These are phyloP conservation scores for Ecliptopera silaceata DNA, from an alignment of 2,888 invertebrate genomes.

Conservation along the genomic window DNA sequence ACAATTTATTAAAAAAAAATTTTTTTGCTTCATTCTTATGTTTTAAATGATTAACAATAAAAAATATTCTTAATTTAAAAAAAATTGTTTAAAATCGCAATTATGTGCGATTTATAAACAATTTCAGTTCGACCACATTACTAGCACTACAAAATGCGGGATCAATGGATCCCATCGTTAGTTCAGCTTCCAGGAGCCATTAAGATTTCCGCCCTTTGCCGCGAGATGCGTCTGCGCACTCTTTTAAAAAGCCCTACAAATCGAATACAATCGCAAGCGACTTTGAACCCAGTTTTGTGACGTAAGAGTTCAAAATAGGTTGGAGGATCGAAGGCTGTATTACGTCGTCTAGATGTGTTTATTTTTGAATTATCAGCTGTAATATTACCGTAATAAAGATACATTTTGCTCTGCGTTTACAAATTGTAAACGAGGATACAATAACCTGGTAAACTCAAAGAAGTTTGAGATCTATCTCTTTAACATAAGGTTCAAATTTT, in stretches of 20 bases:
- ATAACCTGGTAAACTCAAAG: conserved; percentile 7
- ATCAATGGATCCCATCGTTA: conserved; percentile 79
- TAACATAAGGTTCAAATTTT: conserved; percentile 35
- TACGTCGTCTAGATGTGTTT: conserved; percentile 15
- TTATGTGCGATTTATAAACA: conserved; percentile 23
- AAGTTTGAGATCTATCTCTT: background rate
- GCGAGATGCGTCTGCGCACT: conserved; percentile 45
- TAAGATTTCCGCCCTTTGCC: conserved; percentile 79
- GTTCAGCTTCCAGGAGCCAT: conserved; percentile 79
- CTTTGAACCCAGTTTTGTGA: conserved; percentile 35
- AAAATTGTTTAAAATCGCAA: conserved; percentile 4
- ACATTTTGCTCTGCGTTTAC: conserved; percentile 27
- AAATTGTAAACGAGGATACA: conserved; percentile 24
- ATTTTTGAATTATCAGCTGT: conserved; percentile 33
- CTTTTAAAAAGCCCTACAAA: conserved; percentile 45
- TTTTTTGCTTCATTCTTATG: no score
- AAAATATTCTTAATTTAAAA: no score
- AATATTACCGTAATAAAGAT: conserved; percentile 32
- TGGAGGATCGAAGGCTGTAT: conserved; percentile 1
- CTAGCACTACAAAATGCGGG: conserved; percentile 43
- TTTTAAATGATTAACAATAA: no score
- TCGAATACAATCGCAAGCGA: conserved; percentile 18
- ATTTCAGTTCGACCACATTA: conserved; percentile 28
- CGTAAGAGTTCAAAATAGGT: background rate
- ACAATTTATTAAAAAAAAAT: no score